These are phyloP conservation scores for Pygoscelis antarcticus DNA, from an alignment of 2,113 vertebrate genomes.

Conservation along the genomic window DNA sequence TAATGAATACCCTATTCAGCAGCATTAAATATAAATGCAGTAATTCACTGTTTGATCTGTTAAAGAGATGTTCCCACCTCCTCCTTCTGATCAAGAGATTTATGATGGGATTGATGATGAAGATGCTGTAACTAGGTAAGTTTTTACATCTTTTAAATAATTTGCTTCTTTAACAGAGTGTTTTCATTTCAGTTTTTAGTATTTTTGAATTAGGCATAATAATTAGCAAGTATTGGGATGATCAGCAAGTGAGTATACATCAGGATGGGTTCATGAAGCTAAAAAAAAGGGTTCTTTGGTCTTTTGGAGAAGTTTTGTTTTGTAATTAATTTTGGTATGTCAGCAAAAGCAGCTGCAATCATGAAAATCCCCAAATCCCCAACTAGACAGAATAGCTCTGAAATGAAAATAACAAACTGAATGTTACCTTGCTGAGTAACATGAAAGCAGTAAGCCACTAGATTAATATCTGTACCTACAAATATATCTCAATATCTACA, in stretches of 20 bases:
- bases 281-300: neutral
- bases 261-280: neutral
- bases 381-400: neutral
- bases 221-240: neutral
- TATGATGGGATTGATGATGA: conserved; percentile 87
- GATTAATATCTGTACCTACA: neutral
- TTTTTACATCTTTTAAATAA: neutral
- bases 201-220: neutral
- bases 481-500: neutral
- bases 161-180: neutral
- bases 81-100: conserved; percentile 81
- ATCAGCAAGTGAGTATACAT: neutral
- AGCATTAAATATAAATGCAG: neutral
- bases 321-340: neutral
- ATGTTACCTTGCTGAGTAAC: neutral
- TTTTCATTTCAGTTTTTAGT: neutral
- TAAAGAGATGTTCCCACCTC: conserved; percentile 78
- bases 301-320: neutral
- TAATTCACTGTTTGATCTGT: conserved; percentile 32
- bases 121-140: conserved; percentile 75
- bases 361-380: neutral
- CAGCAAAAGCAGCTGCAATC: neutral
- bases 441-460: neutral
- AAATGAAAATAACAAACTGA: neutral
- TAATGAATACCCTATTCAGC: neutral